Conservation (phyloP, 2,888 invertebrate species). For the Lasioglossum leucozonium region DNA sequence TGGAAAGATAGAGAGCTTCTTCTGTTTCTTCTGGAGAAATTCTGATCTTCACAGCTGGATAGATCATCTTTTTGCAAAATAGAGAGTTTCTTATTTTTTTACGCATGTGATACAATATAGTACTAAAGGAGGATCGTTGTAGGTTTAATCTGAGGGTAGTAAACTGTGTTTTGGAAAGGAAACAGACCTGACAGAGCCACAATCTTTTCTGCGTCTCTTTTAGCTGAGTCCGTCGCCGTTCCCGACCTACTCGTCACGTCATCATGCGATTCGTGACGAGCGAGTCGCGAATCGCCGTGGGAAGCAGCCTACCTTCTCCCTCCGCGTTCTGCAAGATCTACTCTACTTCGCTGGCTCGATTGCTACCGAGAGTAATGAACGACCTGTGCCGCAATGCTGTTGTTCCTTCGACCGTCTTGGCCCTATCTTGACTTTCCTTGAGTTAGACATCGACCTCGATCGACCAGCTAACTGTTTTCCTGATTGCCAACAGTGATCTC, state of each 20-base stretch:
- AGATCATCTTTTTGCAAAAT: too few species aligned
- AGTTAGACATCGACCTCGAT: constrained; percentile 33
- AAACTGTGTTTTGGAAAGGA: background rate
- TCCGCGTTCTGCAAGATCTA: background rate
- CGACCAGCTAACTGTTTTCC: constrained; percentile 45
- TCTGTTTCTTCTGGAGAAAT: too few species aligned
- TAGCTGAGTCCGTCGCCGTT: constrained; percentile 50
- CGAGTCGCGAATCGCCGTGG: constrained; percentile 71
- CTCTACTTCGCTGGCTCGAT: constrained; percentile 41
- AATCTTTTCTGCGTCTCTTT: constrained; percentile 41
- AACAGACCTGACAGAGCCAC: background rate
- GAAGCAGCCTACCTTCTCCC: constrained; percentile 57
- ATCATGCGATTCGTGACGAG: constrained; percentile 79
- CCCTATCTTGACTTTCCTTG: background rate
- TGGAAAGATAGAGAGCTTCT: too few species aligned
- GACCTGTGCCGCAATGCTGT: constrained; percentile 69
- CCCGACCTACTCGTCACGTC: constrained; percentile 66
- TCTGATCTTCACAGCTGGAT: too few species aligned
- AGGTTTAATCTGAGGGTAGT: too few species aligned
- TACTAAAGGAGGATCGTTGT: too few species aligned
- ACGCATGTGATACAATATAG: too few species aligned
- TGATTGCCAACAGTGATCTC: background rate
- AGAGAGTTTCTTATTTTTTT: too few species aligned
- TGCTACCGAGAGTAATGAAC: constrained; percentile 55
- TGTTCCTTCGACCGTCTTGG: constrained; percentile 23